A percentile compares a stretch with the other conserved stretches of the same genome.
Conservation (phyloP, 2,113 vertebrate genomes). For the Felis catus region F.catus_Fca126_mat1.0 CM031416.1:96449501-96450000, state of each 20-base stretch:
- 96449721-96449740: background rate
- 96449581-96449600: background rate
- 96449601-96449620: background rate
- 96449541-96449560: background rate
- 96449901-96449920: too few relatives aligned
- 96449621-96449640: background rate
- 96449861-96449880: too few relatives aligned
- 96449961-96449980: too few relatives aligned
- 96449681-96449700: background rate
- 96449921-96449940: too few relatives aligned
- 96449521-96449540: background rate
- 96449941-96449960: too few relatives aligned
- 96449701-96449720: background rate
- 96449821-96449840: background rate
- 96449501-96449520: background rate
- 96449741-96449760: background rate
- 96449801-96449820: background rate
- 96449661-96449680: background rate
- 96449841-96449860: background rate
- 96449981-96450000: too few relatives aligned
- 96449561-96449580: background rate
- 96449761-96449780: background rate
- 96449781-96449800: background rate
- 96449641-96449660: background rate
- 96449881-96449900: too few relatives aligned